Percentiles rank a stretch among this genome's conserved stretches.
phyloP scores from a whole-genome alignment of 2,888 invertebrate genomes.

The Eilema sororculum region DNA sequence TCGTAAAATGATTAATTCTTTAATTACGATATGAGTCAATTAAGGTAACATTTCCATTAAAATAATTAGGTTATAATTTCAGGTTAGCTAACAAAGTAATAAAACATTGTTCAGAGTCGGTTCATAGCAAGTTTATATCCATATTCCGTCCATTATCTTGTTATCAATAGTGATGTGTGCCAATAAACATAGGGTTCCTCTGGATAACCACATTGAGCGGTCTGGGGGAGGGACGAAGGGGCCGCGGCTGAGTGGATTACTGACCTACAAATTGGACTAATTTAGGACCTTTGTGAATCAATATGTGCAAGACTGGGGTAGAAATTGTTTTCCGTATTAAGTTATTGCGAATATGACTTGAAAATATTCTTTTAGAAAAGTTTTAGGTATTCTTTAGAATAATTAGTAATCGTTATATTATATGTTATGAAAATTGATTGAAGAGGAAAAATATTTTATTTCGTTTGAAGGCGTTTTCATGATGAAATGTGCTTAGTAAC shows the following conservation, averaged over 20 bases:
- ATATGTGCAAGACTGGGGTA: neutral
- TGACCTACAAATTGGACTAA: constrained; percentile 12
- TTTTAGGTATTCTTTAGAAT: too few species aligned
- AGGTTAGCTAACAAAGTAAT: neutral
- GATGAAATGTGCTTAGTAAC: too few species aligned
- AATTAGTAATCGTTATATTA: too few species aligned
- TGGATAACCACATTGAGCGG: constrained; percentile 7
- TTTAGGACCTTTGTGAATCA: constrained; percentile 6
- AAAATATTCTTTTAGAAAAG: neutral
- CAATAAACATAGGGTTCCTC: constrained; percentile 14
- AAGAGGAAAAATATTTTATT: too few species aligned
- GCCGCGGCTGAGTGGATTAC: constrained; percentile 6
- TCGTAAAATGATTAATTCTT: too few species aligned
- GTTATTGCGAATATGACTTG: neutral
- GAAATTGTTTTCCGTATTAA: neutral
- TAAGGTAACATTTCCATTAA: too few species aligned
- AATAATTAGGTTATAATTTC: too few species aligned
- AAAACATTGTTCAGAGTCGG: neutral
- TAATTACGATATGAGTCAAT: too few species aligned
- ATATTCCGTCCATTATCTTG: constrained; percentile 5
- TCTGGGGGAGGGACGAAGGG: constrained; percentile 3
- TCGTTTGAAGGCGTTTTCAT: too few species aligned
- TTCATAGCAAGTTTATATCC: neutral
- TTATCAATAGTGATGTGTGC: neutral
- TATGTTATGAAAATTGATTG: too few species aligned